phyloP scores from a whole-genome alignment of 2,888 invertebrate species.

The Eristalis tenax region DNA sequence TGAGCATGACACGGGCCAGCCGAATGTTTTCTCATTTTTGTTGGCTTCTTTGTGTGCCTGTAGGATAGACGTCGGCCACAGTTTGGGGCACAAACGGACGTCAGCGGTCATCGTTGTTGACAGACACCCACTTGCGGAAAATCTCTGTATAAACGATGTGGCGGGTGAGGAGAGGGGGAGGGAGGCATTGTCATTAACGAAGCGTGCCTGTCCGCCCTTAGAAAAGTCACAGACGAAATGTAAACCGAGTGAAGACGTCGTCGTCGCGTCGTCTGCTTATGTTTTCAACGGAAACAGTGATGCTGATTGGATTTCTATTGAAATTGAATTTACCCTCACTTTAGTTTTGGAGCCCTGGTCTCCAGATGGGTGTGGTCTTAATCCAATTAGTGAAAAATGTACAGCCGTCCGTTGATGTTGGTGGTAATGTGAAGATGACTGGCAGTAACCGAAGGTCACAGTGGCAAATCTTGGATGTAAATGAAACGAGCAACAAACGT shows the following conservation, averaged over 20 bases:
- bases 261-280: neutral
- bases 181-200: slow-evolving; percentile 19
- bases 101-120: slow-evolving; percentile 13
- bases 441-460: neutral
- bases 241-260: neutral
- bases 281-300: slow-evolving; percentile 8
- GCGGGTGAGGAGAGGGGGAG: neutral
- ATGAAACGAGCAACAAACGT: no score
- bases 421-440: neutral
- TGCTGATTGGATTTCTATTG: slow-evolving; percentile 22
- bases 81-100: slow-evolving; percentile 50
- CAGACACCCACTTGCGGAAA: slow-evolving; percentile 38
- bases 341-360: neutral
- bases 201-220: slow-evolving; percentile 4
- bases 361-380: neutral
- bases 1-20: slow-evolving; percentile 67
- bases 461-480: neutral
- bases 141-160: neutral
- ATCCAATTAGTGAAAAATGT: neutral
- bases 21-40: slow-evolving; percentile 41
- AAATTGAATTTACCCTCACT: neutral
- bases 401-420: neutral
- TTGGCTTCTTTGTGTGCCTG: slow-evolving; percentile 7
- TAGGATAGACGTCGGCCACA: neutral
- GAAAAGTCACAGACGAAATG: neutral